These are phyloP conservation scores for Sinocyclocheilus anshuiensis DNA, from an alignment of 2,113 vertebrate genomes.

Conservation along the genomic window DNA sequence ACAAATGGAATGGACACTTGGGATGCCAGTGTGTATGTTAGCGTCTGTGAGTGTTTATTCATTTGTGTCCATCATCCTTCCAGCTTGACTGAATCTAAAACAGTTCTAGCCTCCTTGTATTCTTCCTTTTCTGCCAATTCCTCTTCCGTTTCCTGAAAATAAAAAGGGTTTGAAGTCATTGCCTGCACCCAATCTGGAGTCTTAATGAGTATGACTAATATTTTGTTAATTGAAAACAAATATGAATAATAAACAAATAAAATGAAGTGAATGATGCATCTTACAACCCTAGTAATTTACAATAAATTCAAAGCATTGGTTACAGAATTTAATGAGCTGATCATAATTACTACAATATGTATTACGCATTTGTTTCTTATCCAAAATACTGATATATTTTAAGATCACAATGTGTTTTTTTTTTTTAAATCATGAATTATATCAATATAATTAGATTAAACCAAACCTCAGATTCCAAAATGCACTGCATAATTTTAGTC, in stretches of 20 bases:
- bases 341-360: not conserved
- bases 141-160: conserved; percentile 86
- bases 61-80: conserved; percentile 78
- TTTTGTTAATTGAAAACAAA: not conserved
- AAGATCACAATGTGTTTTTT: not conserved
- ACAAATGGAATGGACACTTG: conserved; percentile 79
- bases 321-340: not conserved
- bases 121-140: conserved; percentile 89
- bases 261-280: not conserved
- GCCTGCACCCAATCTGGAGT: not conserved
- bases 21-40: conserved; percentile 29
- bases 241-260: not conserved
- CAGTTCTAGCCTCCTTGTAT: conserved; percentile 85
- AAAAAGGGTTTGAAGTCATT: conserved; percentile 29
- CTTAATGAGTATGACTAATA: not conserved
- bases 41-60: conserved; percentile 4
- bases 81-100: conserved; percentile 90
- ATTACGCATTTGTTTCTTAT: not conserved
- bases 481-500: not conserved
- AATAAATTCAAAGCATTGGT: not conserved
- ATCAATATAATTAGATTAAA: not conserved
- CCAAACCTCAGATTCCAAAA: not conserved
- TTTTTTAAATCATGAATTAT: not conserved
- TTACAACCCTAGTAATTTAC: not conserved
- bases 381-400: not conserved